Evolutionary conservation across 2,888 invertebrate species (phyloP).

Genomic region (Fragum fragum): DNA sequence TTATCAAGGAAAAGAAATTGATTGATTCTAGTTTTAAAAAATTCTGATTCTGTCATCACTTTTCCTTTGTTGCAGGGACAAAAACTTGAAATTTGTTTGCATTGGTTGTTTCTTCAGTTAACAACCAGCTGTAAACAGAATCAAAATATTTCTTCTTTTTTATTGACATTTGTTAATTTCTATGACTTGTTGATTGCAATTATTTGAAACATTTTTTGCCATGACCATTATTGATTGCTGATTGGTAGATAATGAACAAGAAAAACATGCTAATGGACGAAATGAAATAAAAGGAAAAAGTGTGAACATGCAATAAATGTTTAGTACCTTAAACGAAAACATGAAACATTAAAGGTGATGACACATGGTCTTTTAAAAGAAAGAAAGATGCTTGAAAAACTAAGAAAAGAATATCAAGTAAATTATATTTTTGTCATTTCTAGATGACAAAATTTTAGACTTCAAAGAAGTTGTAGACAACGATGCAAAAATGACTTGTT

Average conservation of each 20-base stretch:
- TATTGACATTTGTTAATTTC: constrained; percentile 17
- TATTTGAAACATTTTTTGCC: neutral
- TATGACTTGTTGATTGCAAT: constrained; percentile 8
- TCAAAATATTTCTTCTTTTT: neutral
- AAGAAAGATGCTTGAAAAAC: too few species aligned
- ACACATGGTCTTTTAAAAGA: constrained; percentile 1
- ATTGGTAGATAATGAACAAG: neutral
- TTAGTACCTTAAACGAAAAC: neutral
- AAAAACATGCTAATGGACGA: neutral
- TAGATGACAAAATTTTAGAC: too few species aligned
- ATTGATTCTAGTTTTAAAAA: too few species aligned
- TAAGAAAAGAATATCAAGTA: too few species aligned
- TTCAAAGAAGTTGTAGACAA: too few species aligned
- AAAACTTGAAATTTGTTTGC: neutral
- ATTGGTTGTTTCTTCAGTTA: neutral
- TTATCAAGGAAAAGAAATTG: too few species aligned
- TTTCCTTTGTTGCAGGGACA: neutral
- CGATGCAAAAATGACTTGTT: too few species aligned
- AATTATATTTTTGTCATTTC: too few species aligned
- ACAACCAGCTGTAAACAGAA: neutral
- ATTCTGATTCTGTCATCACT: neutral
- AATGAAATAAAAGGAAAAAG: neutral
- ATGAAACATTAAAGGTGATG: neutral
- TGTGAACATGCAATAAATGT: constrained; percentile 5
- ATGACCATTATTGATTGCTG: neutral